A percentile compares a stretch with the other conserved stretches of the same genome.
Evolutionary conservation across 1,140 invertebrate species (phyloP).

Genomic region (Drosophila insularis): DNA sequence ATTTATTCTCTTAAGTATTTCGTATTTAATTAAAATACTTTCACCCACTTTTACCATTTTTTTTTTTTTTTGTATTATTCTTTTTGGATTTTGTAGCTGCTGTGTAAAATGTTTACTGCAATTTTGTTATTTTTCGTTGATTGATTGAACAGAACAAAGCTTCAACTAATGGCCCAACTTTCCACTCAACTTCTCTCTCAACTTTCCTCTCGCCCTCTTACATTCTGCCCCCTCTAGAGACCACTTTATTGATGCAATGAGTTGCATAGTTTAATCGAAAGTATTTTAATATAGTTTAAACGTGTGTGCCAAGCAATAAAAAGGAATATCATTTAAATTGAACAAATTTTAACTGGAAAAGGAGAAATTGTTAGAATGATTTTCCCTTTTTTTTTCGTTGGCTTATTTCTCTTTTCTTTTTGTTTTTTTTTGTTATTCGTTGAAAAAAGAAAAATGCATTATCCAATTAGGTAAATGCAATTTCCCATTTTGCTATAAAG

Average conservation of each 20-base stretch:
- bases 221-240: not conserved
- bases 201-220: not conserved
- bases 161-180: constrained; percentile 40
- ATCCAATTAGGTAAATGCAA: not conserved
- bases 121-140: constrained; percentile 27
- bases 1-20: constrained; percentile 23
- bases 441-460: not conserved
- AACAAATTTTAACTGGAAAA: not conserved
- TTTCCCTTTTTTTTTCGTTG: not conserved
- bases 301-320: not conserved
- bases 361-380: too few species aligned
- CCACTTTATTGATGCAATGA: constrained; percentile 28
- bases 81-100: not conserved
- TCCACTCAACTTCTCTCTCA: not conserved
- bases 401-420: too few species aligned
- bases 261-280: constrained; percentile 47
- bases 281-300: constrained; percentile 55
- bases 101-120: constrained; percentile 26
- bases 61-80: not conserved
- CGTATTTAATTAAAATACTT: constrained; percentile 70
- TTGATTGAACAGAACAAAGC: constrained; percentile 26
- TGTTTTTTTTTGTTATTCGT: not conserved
- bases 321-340: not conserved
- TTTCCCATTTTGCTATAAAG: not conserved
- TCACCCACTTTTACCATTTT: constrained; percentile 24